Evolutionary conservation across 1,140 invertebrate genomes (phyloP).

Genomic region (Neelides sp.): DNA sequence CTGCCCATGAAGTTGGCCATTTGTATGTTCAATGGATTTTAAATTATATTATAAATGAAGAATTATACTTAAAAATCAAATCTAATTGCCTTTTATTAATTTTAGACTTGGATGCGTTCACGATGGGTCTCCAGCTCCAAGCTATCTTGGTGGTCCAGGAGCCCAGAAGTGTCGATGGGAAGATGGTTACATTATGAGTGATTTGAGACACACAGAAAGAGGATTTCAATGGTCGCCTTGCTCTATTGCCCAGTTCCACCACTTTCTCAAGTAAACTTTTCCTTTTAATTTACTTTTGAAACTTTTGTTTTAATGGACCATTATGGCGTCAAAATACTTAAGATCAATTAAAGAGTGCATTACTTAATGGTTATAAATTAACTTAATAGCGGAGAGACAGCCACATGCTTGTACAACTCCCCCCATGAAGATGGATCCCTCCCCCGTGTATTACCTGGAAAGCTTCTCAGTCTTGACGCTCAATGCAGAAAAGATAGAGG

Average conservation of each 20-base stretch:
- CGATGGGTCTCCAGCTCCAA: conserved; percentile 85
- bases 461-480: conserved; percentile 74
- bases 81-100: neutral
- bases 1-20: conserved; percentile 90
- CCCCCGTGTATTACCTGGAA: conserved; percentile 75
- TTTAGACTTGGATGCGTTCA: conserved; percentile 78
- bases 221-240: conserved; percentile 90
- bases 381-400: conserved; percentile 74
- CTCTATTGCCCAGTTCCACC: conserved; percentile 85
- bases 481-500: conserved; percentile 85
- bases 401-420: conserved; percentile 82
- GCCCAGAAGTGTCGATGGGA: conserved; percentile 90
- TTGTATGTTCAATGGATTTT: conserved; percentile 71
- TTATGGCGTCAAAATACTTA: too few species aligned
- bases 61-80: neutral
- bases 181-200: conserved; percentile 91
- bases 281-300: too few species aligned
- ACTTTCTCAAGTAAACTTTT: conserved; percentile 69
- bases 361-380: conserved; percentile 1
- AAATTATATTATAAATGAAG: neutral
- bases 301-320: too few species aligned
- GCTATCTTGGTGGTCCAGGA: conserved; percentile 85
- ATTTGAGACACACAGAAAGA: conserved; percentile 82
- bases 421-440: conserved; percentile 84
- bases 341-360: neutral